Evolutionary conservation across 2,113 vertebrate genomes (phyloP), one percentile per base, ranked within the genome.

Genomic region (Egretta garzetta): DNA sequence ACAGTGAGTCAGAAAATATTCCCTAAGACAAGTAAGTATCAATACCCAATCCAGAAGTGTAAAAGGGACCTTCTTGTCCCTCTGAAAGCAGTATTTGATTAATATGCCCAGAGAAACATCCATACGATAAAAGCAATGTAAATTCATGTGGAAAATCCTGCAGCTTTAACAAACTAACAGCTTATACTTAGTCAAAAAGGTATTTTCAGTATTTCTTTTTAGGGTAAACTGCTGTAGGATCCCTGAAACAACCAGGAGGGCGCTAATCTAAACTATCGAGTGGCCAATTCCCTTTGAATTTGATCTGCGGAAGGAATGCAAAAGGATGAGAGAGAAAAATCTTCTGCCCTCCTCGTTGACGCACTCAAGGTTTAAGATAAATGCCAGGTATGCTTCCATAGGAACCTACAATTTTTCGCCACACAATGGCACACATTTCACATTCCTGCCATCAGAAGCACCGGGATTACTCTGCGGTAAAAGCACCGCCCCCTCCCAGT

Each of bases 391-490:
- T 13, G 4, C 14, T 93, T 92, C 76, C 63, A 68, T 2, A 59
- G 1, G 17, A 86, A 76, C 30, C 15, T 30, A 60, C 8, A 35
- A 20, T 62, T 60, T 88, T 88, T 56, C 6, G 4, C 35, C 52
- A 49, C 28, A 30, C 12, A 66, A 53, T 0, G 0, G 24, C 19
- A 58, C 6, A 13, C 22, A 24, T 60, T 67, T 87, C 28, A 67
- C 2, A 0, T 26, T 79, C 56, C 60, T 15, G 20, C 52, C 15
- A 45, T 12, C 47, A 93, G 52, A 90, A 59, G 39, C 18, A 59
- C 17, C 14, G 49, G 13, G 26, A 11, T 56, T 75, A 18, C 60
- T 50, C 21, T 0, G 1, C 1, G 3, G 20, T 20, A 45, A 60
- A 87, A 75, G 39, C 9, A 63, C 15, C 11, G 28, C 5, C 35